Percentiles rank a stretch among this genome's conserved stretches.
Conservation (phyloP, 2,888 invertebrate species). For the Dynastes hyllus region DNA sequence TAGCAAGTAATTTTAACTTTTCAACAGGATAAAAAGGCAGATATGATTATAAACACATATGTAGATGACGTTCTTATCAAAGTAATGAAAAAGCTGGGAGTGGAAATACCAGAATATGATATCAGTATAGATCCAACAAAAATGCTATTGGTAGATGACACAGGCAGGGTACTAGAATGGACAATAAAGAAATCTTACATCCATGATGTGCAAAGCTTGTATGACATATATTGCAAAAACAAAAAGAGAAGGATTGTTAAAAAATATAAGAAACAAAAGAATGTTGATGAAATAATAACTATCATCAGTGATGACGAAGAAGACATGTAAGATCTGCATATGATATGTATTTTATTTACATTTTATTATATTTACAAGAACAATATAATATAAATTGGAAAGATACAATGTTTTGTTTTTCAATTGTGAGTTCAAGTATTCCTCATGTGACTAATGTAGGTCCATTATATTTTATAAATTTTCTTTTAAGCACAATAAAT, state of each 20-base stretch:
- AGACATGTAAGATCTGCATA: neutral
- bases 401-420: no score
- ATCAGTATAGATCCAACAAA: slow-evolving; percentile 80
- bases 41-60: slow-evolving; percentile 90
- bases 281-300: slow-evolving; percentile 52
- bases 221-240: slow-evolving; percentile 72
- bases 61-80: slow-evolving; percentile 88
- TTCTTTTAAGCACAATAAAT: no score
- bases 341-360: neutral
- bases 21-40: slow-evolving; percentile 90
- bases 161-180: slow-evolving; percentile 78
- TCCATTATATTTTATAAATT: no score
- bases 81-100: slow-evolving; percentile 82
- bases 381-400: no score
- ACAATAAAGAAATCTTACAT: slow-evolving; percentile 78
- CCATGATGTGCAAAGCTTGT: slow-evolving; percentile 77
- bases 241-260: slow-evolving; percentile 61
- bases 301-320: slow-evolving; percentile 5
- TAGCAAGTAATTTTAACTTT: neutral
- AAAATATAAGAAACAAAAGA: slow-evolving; percentile 56
- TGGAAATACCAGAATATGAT: slow-evolving; percentile 84
- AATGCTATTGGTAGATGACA: slow-evolving; percentile 67
- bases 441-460: no score
- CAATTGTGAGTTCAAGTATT: no score
- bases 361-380: no score